Evolutionary conservation across 2,113 vertebrate species (phyloP), one percentile per base, ranked within the genome.

Genomic region (Pyrgilauda ruficollis): DNA sequence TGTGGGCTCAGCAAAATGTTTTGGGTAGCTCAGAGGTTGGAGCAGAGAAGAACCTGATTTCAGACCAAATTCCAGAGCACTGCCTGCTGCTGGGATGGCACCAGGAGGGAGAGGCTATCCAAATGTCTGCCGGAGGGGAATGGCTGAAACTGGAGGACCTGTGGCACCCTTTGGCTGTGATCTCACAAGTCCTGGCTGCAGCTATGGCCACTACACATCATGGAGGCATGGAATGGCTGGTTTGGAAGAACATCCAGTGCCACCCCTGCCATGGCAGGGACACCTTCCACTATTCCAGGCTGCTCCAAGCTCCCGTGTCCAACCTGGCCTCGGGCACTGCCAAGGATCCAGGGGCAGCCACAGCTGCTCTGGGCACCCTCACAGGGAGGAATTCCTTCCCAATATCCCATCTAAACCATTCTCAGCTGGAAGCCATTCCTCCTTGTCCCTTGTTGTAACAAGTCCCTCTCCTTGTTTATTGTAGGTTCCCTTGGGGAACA

Each of bases 311-410:
- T 30, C 13, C 0, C 2, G 37, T 41, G 41, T 67, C 78, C 78
- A 53, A 0, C 62, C n/a, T 53, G 46, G 9, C 13, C 39, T 55
- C 1, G 47, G 7, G 2, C 39, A 62, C 16, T 61, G 0, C 53
- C 62, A 82, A 28, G 37, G 52, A 33, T 89, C 46, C 68, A 84
- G 37, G 52, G 39, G 15, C 44, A 74, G 68, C 27, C 59, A 3
- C 52, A 74, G 37, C 61, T 82, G 0, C 39, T 26, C 46, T 53
- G 46, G 33, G 15, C 9, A 66, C 2, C 11, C 67, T 58, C 8
- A 73, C 61, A 89, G 39, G 16, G 13, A 82, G 4, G 0, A 2
- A 39, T 41, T 75, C 16, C 15, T 68, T 26, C 41, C 39, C 7
- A 53, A 39, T 23, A 61, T 39, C 13, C 30, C 46, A 28, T 28